These are phyloP conservation scores for Harpalus rubripes DNA, from an alignment of 2,888 invertebrate species.

Conservation along the genomic window DNA sequence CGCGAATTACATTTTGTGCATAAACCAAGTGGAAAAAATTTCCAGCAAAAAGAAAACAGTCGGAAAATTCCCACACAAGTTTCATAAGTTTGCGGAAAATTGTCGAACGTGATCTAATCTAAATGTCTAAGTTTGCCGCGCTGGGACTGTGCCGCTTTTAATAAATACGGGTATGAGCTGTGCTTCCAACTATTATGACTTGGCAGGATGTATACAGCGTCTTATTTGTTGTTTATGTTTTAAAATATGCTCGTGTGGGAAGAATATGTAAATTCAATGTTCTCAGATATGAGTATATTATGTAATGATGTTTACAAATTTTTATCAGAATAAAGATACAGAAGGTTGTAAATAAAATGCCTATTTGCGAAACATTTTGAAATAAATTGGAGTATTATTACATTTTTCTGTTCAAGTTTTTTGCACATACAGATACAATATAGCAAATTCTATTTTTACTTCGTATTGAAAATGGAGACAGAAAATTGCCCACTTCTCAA, in stretches of 20 bases:
- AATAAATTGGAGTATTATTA: background rate
- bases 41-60: slow-evolving; percentile 48
- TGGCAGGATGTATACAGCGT: background rate
- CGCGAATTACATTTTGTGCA: slow-evolving; percentile 55
- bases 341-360: background rate
- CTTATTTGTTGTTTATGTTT: slow-evolving; percentile 1
- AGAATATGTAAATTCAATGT: slow-evolving; percentile 25
- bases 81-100: slow-evolving; percentile 60
- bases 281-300: background rate
- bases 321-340: background rate
- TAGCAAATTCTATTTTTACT: background rate
- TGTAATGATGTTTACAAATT: slow-evolving; percentile 18
- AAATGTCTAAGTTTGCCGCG: slow-evolving; percentile 63
- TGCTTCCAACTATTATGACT: slow-evolving; percentile 38
- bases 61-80: slow-evolving; percentile 50
- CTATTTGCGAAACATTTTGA: background rate
- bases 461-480: background rate
- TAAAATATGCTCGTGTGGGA: slow-evolving; percentile 20
- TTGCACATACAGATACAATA: background rate
- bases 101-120: slow-evolving; percentile 66
- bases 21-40: slow-evolving; percentile 49
- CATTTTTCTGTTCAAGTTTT: background rate
- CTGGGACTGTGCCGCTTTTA: slow-evolving; percentile 27
- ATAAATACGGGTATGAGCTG: slow-evolving; percentile 10
- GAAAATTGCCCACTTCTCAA: background rate